A percentile compares a stretch with the other conserved stretches of the same genome.
phyloP scores from a whole-genome alignment of 2,888 invertebrate genomes.

The Arrhopalites spinosus region DNA sequence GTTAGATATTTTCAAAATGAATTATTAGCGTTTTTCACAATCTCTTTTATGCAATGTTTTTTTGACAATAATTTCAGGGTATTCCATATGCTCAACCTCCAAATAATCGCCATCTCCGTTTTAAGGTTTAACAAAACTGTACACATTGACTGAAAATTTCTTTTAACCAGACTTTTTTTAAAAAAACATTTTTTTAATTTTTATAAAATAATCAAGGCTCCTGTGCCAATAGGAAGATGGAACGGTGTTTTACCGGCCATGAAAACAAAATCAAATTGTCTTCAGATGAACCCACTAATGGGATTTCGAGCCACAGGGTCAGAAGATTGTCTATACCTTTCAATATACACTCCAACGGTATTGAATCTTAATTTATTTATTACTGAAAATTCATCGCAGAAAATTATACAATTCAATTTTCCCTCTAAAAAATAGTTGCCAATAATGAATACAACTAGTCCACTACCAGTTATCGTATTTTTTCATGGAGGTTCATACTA shows the following conservation, averaged over 20 bases:
- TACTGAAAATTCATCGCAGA: too few relatives aligned
- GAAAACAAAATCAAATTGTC: conserved; percentile 24
- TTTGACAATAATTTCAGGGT: neutral
- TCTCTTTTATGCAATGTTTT: neutral
- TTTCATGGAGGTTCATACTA: conserved; percentile 41
- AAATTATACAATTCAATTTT: neutral
- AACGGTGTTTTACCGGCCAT: neutral
- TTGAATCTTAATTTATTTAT: too few relatives aligned
- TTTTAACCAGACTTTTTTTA: neutral
- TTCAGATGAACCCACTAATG: conserved; percentile 43
- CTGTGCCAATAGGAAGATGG: conserved; percentile 24
- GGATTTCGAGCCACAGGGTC: conserved; percentile 41
- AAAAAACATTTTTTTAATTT: neutral
- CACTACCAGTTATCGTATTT: conserved; percentile 41
- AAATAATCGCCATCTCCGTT: neutral
- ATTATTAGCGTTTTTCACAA: neutral
- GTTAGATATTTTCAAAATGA: conserved; percentile 15
- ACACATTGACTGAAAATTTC: too few relatives aligned
- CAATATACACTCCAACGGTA: conserved; percentile 44
- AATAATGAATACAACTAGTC: conserved; percentile 29
- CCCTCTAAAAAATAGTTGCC: conserved; percentile 21
- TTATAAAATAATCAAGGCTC: neutral
- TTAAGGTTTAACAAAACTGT: neutral
- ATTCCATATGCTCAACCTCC: neutral
- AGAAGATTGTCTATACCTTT: conserved; percentile 46